Percentiles rank a stretch among this genome's conserved stretches.
Evolutionary conservation across 2,797 vertebrate genomes (phyloP).

Genomic region (Anabacerthia variegaticeps): DNA sequence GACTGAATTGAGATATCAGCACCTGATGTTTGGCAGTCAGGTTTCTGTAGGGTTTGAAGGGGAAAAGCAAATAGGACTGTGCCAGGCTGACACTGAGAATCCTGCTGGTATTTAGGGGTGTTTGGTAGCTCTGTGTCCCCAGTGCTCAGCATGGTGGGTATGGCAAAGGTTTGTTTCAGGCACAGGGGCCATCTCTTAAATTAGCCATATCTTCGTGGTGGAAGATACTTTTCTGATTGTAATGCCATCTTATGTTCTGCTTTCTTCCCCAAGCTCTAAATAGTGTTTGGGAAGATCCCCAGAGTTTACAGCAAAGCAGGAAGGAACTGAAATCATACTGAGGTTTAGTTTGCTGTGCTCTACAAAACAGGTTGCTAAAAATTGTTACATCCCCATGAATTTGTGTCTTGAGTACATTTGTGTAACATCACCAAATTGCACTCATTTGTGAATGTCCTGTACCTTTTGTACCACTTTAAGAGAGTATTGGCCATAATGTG

Average conservation of each 20-base stretch:
- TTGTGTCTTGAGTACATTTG: neutral
- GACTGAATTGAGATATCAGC: neutral
- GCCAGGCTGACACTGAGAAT: neutral
- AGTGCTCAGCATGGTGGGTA: neutral
- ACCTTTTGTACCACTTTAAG: neutral
- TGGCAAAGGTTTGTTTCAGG: neutral
- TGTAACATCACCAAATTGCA: neutral
- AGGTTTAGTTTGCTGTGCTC: slow-evolving; percentile 45
- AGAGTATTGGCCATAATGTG: neutral
- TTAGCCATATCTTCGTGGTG: neutral
- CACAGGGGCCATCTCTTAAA: neutral
- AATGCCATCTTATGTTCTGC: neutral
- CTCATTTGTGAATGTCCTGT: neutral
- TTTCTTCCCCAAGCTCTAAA: slow-evolving; percentile 24
- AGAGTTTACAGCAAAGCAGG: slow-evolving; percentile 11
- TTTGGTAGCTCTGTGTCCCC: neutral
- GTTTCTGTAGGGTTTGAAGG: neutral
- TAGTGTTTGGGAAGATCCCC: slow-evolving; percentile 23
- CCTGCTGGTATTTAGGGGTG: neutral
- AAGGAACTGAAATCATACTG: slow-evolving; percentile 44
- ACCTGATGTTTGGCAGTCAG: neutral
- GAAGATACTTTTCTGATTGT: neutral
- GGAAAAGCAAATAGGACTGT: neutral
- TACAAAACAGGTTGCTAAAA: slow-evolving; percentile 9
- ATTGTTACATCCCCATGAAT: neutral